phyloP scores from a whole-genome alignment of 2,113 vertebrate genomes.

The Siniperca knerii region DNA sequence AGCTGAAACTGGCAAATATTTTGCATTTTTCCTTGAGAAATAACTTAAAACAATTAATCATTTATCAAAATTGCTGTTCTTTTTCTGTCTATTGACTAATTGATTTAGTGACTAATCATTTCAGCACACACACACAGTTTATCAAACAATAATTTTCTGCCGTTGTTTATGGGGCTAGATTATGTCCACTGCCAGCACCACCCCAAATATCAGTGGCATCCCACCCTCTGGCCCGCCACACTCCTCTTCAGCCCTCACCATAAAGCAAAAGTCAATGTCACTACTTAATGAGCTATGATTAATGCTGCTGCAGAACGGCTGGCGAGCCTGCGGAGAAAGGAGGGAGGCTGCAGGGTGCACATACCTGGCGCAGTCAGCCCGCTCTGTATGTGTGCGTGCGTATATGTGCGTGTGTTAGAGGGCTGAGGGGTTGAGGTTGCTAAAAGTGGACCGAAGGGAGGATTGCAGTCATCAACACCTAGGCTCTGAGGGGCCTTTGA shows the following conservation, averaged over 20 bases:
- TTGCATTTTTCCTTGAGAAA: background rate
- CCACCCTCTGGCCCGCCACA: background rate
- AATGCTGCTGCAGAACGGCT: slow-evolving; percentile 50
- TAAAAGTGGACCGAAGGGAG: slow-evolving; percentile 81
- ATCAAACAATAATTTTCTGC: background rate
- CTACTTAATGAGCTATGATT: slow-evolving; percentile 76
- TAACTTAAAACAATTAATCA: no score
- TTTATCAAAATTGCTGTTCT: background rate
- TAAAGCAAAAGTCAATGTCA: slow-evolving; percentile 74
- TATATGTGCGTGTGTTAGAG: slow-evolving; percentile 19
- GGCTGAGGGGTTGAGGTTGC: slow-evolving; percentile 66
- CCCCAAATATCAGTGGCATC: slow-evolving; percentile 50
- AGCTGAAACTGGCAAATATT: background rate
- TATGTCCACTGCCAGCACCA: slow-evolving; percentile 1
- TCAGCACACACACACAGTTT: background rate
- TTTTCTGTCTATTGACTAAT: background rate
- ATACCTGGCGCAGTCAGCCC: slow-evolving; percentile 59
- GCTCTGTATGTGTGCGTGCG: slow-evolving; percentile 25
- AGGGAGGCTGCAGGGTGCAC: slow-evolving; percentile 38
- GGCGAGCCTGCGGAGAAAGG: slow-evolving; percentile 4
- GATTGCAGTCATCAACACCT: slow-evolving; percentile 86
- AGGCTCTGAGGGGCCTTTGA: slow-evolving; percentile 80
- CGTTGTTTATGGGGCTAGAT: background rate
- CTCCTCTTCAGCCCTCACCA: slow-evolving; percentile 27
- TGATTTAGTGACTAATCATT: background rate